phyloP scores from a whole-genome alignment of 2,797 vertebrate species.

The Eupleurogrammus muticus region DNA sequence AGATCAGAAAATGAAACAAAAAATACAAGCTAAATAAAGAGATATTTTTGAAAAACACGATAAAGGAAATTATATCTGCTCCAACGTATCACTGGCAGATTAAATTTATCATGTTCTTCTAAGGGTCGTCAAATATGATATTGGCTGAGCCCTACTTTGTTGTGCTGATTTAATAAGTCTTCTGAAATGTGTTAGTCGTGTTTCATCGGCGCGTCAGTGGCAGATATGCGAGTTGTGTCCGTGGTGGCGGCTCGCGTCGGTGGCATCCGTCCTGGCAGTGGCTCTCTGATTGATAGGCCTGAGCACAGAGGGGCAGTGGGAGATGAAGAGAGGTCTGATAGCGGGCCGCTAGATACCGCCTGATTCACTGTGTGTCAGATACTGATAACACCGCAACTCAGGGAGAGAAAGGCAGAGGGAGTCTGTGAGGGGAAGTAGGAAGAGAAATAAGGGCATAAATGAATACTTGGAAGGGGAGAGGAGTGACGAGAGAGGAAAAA shows the following conservation, averaged over 20 bases:
- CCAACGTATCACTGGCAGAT: neutral
- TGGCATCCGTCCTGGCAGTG: slow-evolving; percentile 60
- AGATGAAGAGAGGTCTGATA: slow-evolving; percentile 87
- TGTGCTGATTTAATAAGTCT: neutral
- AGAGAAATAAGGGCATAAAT: slow-evolving; percentile 67
- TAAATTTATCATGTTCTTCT: neutral
- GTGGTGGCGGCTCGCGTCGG: slow-evolving; percentile 31
- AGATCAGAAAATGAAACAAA: too few relatives aligned
- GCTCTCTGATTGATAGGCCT: slow-evolving; percentile 82
- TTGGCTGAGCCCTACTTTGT: neutral
- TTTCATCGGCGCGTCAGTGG: slow-evolving; percentile 6
- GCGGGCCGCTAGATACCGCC: slow-evolving; percentile 81
- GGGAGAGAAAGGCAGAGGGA: slow-evolving; percentile 50
- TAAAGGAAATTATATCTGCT: neutral
- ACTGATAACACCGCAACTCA: slow-evolving; percentile 77
- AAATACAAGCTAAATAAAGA: neutral
- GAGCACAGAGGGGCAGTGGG: slow-evolving; percentile 77
- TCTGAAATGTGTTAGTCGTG: slow-evolving; percentile 21
- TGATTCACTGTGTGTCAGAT: slow-evolving; percentile 87
- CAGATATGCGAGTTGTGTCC: slow-evolving; percentile 10
- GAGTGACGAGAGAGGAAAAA: slow-evolving; percentile 21
- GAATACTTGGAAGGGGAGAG: slow-evolving; percentile 49
- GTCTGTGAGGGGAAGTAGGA: slow-evolving; percentile 44
- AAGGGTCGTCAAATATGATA: neutral
- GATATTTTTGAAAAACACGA: neutral